phyloP scores from a whole-genome alignment of 2,888 invertebrate species.

The Apeira syringaria region DNA sequence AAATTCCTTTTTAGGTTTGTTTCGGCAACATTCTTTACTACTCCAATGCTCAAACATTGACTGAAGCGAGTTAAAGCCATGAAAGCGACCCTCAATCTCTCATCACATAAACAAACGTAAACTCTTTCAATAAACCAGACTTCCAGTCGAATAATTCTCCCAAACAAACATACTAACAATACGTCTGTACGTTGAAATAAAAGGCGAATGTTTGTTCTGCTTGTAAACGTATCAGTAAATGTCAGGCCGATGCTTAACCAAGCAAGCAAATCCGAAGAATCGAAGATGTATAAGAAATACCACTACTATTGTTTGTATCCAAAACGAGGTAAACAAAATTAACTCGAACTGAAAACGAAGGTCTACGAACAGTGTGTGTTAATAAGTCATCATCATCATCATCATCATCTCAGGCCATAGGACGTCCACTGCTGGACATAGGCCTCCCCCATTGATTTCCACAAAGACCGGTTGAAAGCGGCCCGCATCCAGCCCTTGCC shows the following conservation, averaged over 20 bases:
- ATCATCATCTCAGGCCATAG: too few species aligned
- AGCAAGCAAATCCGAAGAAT: conserved; percentile 45
- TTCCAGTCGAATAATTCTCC: conserved; percentile 22
- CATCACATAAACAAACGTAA: conserved; percentile 24
- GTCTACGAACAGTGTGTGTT: too few species aligned
- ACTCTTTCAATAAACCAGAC: conserved; percentile 29
- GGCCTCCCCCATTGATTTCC: too few species aligned
- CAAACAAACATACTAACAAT: conserved; percentile 35
- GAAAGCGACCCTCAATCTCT: conserved; percentile 26
- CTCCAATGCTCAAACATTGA: conserved; percentile 10
- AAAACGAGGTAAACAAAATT: too few species aligned
- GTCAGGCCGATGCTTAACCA: conserved; percentile 40
- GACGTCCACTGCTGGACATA: too few species aligned
- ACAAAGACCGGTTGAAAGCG: too few species aligned
- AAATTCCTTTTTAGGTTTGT: too few species aligned
- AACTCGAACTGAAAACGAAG: too few species aligned
- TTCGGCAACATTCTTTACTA: conserved; percentile 4
- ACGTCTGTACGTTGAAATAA: conserved; percentile 32
- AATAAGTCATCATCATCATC: too few species aligned
- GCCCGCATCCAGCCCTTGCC: too few species aligned
- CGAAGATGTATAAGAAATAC: conserved; percentile 21
- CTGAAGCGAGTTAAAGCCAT: conserved; percentile 18
- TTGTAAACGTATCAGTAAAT: conserved; percentile 46
- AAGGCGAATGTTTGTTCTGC: conserved; percentile 37
- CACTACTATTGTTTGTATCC: not conserved